These are phyloP conservation scores for Pelecanoides urinatrix DNA, from an alignment of 2,113 vertebrate species.

Conservation along the genomic window DNA sequence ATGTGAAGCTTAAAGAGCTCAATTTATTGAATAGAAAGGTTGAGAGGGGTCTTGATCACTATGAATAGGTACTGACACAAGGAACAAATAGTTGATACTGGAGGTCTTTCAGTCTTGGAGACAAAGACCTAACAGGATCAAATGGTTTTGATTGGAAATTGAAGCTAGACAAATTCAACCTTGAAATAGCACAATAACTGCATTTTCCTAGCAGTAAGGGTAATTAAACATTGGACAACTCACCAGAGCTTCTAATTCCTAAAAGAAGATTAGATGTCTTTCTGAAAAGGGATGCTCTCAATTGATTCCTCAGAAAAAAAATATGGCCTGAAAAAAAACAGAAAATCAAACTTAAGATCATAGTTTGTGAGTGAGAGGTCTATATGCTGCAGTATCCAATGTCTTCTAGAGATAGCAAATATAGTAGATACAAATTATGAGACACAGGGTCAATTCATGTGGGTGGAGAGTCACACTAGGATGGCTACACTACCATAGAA, in stretches of 20 bases:
- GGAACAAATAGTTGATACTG: not conserved
- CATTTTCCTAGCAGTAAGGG: not conserved
- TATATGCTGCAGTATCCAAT: not conserved
- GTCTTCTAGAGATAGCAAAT: not conserved
- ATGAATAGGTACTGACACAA: not conserved
- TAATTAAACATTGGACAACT: not conserved
- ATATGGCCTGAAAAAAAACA: not conserved
- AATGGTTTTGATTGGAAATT: not conserved
- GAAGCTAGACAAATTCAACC: not conserved
- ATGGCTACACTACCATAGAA: not conserved
- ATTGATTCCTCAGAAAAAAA: not conserved
- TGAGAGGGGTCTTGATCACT: not conserved
- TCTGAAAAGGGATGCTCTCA: not conserved
- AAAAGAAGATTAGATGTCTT: not conserved
- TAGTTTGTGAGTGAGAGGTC: not conserved
- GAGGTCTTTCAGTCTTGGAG: not conserved
- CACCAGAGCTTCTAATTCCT: not conserved
- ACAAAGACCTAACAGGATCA: not conserved
- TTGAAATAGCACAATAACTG: not conserved
- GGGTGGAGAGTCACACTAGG: not conserved
- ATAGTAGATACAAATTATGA: not conserved
- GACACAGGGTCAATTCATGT: not conserved
- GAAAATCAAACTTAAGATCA: not conserved
- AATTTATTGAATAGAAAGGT: not conserved
- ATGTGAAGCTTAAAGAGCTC: not conserved